Percentiles rank a stretch among this genome's conserved stretches.
These are phyloP conservation scores for Brachyptera risi DNA, from an alignment of 2,888 invertebrate genomes.

Conservation along the genomic window DNA sequence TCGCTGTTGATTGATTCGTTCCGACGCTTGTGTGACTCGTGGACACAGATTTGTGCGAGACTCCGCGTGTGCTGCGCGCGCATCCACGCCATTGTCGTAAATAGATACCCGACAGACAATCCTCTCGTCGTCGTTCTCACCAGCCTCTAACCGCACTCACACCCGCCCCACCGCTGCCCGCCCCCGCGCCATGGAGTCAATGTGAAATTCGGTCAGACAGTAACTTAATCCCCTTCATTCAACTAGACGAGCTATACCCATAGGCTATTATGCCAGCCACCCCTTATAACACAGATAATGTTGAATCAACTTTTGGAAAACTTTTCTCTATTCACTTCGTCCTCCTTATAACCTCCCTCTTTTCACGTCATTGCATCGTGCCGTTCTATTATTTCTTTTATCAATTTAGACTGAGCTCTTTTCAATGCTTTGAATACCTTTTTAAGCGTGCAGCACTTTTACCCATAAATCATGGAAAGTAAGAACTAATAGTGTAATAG, in stretches of 20 bases:
- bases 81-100: not conserved
- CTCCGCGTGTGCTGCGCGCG: not conserved
- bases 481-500: conserved; percentile 32
- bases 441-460: conserved; percentile 24
- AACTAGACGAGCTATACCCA: too few species aligned
- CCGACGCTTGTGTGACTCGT: conserved; percentile 18
- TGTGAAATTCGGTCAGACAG: conserved; percentile 18
- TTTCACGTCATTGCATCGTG: conserved; percentile 18
- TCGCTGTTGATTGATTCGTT: conserved; percentile 27
- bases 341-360: conserved; percentile 1
- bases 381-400: conserved; percentile 30
- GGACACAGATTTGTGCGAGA: not conserved
- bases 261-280: not conserved
- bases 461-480: conserved; percentile 30
- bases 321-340: conserved; percentile 5
- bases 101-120: not conserved
- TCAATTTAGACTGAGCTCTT: conserved; percentile 30
- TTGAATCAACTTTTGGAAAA: conserved; percentile 25
- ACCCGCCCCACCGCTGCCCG: not conserved
- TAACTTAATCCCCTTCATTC: conserved; percentile 5
- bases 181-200: too few species aligned
- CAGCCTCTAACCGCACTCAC: not conserved
- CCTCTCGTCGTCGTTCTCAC: not conserved
- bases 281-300: conserved; percentile 28
- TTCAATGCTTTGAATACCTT: conserved; percentile 20